Evolutionary conservation across 1,140 invertebrate genomes (phyloP), one percentile per base, ranked within the genome.

Genomic region (Medauroidea extradentata): DNA sequence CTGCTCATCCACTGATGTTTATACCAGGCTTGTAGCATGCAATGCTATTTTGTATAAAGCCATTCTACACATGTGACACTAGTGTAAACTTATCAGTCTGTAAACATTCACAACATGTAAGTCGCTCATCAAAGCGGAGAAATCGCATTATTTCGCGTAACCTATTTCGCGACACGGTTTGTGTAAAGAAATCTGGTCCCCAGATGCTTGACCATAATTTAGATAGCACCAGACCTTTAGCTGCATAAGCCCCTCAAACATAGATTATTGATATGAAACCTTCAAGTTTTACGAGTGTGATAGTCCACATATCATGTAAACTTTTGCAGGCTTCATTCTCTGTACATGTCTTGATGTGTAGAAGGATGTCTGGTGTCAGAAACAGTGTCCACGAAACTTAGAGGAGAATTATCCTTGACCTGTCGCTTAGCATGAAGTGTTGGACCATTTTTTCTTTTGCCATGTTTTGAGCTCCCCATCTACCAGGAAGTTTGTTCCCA

Each of bases 61-160:
- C 43, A 46, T 46, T 46, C 43, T 11, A 46, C 43, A 46, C 43
- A 19, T 46, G 16, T 46, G 43, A 46, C 16, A 46, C 21, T 46
- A 46, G 43, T 19, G 16, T 9, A 46, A 46, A 34, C 21, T 46
- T 46, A 46, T 46, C 43, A 19, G 43, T 46, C 21, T n/a, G 16
- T 18, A 46, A 46, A 46, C 43, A 14, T 19, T 18, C 43, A 23
- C 16, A 8, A 19, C 43, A 14, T 46, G 43, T 46, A 23, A 23
- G 5, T 46, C 21, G 16, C 5, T 46, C 43, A 46, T 46, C 43
- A 46, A 46, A 46, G 16, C 43, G 43, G 21, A 46, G 43, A 46
- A 46, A 46, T 46, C 43, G 16, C 43, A 46, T 46, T 46, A 46
- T 46, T 46, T 46, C n/a, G 21, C 43, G 14, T 5, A 46, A 46